These are phyloP conservation scores for Calliphora vomitoria DNA, from an alignment of 2,888 invertebrate genomes.

Conservation along the genomic window DNA sequence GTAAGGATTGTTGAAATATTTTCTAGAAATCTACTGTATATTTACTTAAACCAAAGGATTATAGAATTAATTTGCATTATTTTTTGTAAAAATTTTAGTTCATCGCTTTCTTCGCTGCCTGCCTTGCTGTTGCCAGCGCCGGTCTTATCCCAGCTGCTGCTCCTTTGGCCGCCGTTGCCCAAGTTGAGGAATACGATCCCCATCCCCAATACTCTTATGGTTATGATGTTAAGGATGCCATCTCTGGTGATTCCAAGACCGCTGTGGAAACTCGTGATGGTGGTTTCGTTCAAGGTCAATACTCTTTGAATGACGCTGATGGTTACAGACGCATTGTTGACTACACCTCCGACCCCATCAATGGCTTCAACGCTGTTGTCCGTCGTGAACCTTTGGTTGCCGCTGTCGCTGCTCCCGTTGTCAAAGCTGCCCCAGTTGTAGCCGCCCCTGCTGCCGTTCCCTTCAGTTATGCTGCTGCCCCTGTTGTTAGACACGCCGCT, in stretches of 20 bases:
- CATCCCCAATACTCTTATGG: constrained; percentile 84
- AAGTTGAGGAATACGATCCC: constrained; percentile 83
- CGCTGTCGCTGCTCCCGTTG: constrained; percentile 77
- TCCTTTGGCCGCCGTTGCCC: constrained; percentile 79
- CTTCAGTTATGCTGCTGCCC: constrained; percentile 62
- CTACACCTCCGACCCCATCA: constrained; percentile 83
- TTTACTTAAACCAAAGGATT: too few relatives aligned
- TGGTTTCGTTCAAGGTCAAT: constrained; percentile 84
- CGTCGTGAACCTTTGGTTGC: constrained; percentile 82
- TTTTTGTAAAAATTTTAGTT: constrained; percentile 77
- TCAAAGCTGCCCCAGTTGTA: constrained; percentile 70
- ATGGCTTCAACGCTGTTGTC: constrained; percentile 84
- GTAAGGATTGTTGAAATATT: constrained; percentile 77
- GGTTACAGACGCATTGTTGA: constrained; percentile 84
- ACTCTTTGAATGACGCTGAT: constrained; percentile 84
- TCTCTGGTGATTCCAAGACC: constrained; percentile 84
- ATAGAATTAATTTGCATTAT: not conserved
- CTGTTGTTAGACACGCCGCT: constrained; percentile 77
- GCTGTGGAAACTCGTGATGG: constrained; percentile 84
- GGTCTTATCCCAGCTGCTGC: constrained; percentile 80
- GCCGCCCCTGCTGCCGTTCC: constrained; percentile 73
- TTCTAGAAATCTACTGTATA: not conserved
- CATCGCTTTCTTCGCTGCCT: constrained; percentile 80
- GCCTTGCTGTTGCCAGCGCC: constrained; percentile 81
- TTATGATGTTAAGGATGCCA: constrained; percentile 84